These are phyloP conservation scores for Collichthys lucidus DNA, from an alignment of 2,113 vertebrate species.

Conservation along the genomic window DNA sequence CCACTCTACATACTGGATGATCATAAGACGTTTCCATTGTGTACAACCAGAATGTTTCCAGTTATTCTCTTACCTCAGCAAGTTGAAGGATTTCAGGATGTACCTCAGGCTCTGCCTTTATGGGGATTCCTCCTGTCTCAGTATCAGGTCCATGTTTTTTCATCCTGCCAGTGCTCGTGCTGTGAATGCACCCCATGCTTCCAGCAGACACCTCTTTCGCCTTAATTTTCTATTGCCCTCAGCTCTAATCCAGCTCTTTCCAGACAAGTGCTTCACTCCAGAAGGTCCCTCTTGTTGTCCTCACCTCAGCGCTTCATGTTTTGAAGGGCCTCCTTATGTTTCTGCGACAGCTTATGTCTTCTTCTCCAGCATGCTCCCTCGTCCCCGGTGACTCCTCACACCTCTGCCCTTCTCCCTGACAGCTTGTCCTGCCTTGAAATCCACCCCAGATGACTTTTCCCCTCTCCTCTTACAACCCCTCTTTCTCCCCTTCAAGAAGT, in stretches of 20 bases:
- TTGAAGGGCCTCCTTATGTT: conserved; percentile 23
- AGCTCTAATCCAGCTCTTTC: not conserved
- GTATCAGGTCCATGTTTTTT: conserved; percentile 41
- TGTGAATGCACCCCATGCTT: conserved; percentile 82
- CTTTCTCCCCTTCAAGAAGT: conserved; percentile 47
- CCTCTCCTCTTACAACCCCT: conserved; percentile 62
- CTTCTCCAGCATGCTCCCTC: conserved; percentile 45
- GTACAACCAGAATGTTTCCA: not conserved
- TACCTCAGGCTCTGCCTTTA: conserved; percentile 44
- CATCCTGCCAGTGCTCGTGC: conserved; percentile 35
- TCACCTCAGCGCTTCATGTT: conserved; percentile 51
- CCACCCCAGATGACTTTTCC: conserved; percentile 57
- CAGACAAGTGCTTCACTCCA: conserved; percentile 2
- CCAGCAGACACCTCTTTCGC: conserved; percentile 14
- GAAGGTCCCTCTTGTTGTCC: conserved; percentile 13
- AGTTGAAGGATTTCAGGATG: conserved; percentile 75
- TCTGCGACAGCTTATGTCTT: conserved; percentile 26
- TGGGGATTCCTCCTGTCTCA: conserved; percentile 43
- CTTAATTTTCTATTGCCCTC: not conserved
- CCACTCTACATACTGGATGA: not conserved
- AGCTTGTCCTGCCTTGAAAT: conserved; percentile 56
- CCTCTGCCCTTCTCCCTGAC: conserved; percentile 48
- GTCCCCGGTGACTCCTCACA: conserved; percentile 54
- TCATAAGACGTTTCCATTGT: not conserved
- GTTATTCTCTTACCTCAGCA: conserved; percentile 66